Evolutionary conservation across 2,888 invertebrate species (phyloP).

Genomic region (Epirrhoe tristata): DNA sequence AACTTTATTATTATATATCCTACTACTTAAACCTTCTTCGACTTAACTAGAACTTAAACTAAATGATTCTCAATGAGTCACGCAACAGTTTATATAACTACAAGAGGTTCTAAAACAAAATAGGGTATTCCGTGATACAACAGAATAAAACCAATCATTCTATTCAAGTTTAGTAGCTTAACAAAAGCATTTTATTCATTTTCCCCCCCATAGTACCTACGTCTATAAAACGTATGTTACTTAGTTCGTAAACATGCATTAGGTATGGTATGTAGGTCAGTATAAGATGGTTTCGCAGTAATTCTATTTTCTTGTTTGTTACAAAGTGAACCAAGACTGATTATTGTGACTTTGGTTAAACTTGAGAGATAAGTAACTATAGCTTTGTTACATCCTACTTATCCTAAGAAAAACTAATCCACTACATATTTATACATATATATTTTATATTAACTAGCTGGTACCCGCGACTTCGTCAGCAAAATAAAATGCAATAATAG

Average conservation of each 20-base stretch:
- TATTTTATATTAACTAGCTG: too few species aligned
- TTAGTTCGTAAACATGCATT: conserved; percentile 19
- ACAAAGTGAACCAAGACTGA: conserved; percentile 16
- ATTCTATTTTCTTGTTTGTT: conserved; percentile 24
- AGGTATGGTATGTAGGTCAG: conserved; percentile 13
- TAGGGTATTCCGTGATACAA: neutral
- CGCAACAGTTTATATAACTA: neutral
- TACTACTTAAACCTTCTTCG: too few species aligned
- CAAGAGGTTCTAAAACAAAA: neutral
- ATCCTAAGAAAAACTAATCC: too few species aligned
- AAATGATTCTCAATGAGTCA: neutral
- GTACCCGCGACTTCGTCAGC: too few species aligned
- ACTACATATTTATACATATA: too few species aligned
- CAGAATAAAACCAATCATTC: neutral
- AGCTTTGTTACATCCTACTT: too few species aligned
- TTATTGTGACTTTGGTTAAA: conserved; percentile 2
- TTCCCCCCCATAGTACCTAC: conserved; percentile 5
- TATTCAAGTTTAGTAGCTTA: neutral
- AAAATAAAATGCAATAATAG: too few species aligned
- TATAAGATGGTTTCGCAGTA: conserved; percentile 23
- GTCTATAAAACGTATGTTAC: conserved; percentile 10
- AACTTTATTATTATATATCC: too few species aligned
- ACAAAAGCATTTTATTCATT: conserved; percentile 4
- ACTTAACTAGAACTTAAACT: neutral
- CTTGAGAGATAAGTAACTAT: neutral